Percentiles rank a stretch among this genome's conserved stretches.
Conservation (phyloP, 1,140 invertebrate genomes). For the Macrobrachium nipponense region DNA sequence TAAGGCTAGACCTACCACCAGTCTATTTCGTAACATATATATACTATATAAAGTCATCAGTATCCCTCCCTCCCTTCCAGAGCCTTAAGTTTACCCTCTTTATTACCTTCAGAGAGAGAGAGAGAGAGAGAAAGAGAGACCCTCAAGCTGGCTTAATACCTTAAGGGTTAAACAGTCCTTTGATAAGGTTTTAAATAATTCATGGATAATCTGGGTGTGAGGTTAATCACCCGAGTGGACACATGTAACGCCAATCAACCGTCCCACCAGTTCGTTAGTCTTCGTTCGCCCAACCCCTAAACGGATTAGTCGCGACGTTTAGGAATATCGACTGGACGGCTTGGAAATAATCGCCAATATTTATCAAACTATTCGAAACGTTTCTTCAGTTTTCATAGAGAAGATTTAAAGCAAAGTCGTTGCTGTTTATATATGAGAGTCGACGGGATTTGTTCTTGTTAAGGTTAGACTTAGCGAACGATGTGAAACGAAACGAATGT, state of each 20-base stretch:
- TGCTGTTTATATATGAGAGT: too few species aligned
- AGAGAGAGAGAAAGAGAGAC: background rate
- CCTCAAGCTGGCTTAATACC: too few species aligned
- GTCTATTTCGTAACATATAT: too few species aligned
- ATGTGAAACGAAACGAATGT: background rate
- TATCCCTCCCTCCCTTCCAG: too few species aligned
- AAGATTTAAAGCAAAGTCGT: too few species aligned
- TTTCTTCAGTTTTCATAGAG: background rate
- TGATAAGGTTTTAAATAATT: slow-evolving; percentile 59
- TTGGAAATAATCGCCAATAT: background rate
- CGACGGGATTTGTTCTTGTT: too few species aligned
- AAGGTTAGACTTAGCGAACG: background rate
- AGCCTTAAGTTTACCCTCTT: too few species aligned
- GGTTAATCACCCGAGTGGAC: slow-evolving; percentile 51
- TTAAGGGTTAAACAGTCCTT: background rate
- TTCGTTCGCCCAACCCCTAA: slow-evolving; percentile 11
- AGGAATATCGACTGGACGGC: background rate
- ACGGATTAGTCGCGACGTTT: background rate
- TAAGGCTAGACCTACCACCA: too few species aligned
- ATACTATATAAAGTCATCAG: too few species aligned
- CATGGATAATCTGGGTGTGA: slow-evolving; percentile 46
- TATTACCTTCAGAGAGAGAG: too few species aligned
- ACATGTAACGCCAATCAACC: slow-evolving; percentile 52
- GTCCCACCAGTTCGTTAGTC: slow-evolving; percentile 12
- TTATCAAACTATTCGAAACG: background rate